These are phyloP conservation scores for Sclerurus mexicanus DNA, from an alignment of 2,113 vertebrate genomes.

Conservation along the genomic window DNA sequence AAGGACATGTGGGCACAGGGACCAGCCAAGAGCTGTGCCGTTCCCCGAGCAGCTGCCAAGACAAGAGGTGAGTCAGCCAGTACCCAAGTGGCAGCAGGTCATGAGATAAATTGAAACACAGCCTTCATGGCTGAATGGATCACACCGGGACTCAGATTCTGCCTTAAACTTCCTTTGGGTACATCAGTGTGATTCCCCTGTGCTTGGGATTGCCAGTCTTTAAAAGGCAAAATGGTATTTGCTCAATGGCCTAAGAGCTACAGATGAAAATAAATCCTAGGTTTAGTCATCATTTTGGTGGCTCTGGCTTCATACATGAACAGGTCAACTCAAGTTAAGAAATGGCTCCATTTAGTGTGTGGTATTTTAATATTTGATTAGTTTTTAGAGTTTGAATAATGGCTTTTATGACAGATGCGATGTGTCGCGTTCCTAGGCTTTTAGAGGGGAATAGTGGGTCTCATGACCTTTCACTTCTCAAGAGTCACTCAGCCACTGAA, in stretches of 20 bases:
- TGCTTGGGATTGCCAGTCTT: not conserved
- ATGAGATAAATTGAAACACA: not conserved
- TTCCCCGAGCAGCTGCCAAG: not conserved
- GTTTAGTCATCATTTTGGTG: not conserved
- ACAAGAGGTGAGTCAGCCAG: not conserved
- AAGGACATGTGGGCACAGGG: rapidly evolving
- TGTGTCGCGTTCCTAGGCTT: not conserved
- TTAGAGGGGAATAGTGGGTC: not conserved
- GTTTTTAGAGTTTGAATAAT: not conserved
- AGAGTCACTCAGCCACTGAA: not conserved
- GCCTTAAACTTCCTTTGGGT: not conserved
- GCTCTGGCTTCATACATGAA: not conserved
- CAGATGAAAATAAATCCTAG: not conserved
- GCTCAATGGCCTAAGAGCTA: not conserved
- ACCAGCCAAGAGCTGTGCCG: not conserved
- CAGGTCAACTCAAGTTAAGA: not conserved
- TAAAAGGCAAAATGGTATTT: not conserved
- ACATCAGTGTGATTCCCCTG: not conserved
- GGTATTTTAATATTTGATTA: constrained; percentile 10
- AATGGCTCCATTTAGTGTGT: not conserved
- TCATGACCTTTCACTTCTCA: not conserved
- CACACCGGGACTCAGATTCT: not conserved
- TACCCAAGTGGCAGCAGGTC: not conserved
- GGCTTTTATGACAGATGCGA: not conserved
- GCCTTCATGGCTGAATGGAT: not conserved